Evolutionary conservation across 2,888 invertebrate species (phyloP).

Genomic region (Choreutis nemorana): DNA sequence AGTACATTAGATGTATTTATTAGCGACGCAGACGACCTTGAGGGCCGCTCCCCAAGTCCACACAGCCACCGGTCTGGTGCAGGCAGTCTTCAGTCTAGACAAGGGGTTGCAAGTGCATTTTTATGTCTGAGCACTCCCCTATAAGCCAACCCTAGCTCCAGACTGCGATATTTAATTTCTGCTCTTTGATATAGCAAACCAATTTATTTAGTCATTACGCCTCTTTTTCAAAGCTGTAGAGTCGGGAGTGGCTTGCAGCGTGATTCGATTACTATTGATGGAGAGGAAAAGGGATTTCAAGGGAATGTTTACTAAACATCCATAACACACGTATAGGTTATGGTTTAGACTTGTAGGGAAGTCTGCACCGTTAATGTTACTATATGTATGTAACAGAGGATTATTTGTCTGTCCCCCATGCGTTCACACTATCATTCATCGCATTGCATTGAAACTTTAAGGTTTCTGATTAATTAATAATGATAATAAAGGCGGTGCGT

Average conservation of each 20-base stretch:
- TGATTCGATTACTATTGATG: constrained; percentile 4
- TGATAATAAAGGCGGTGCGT: no score
- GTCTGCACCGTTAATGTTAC: no score
- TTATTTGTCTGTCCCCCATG: no score
- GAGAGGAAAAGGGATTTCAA: no score
- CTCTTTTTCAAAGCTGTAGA: background rate
- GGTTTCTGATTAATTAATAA: no score
- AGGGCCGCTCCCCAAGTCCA: constrained; percentile 16
- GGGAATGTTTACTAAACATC: no score
- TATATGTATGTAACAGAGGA: no score
- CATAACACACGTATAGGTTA: no score
- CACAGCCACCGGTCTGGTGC: no score
- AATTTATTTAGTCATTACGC: constrained; percentile 6
- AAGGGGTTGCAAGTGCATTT: constrained; percentile 60
- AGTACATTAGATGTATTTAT: background rate
- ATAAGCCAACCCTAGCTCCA: constrained; percentile 35
- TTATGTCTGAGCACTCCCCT: constrained; percentile 56
- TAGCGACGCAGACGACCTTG: constrained; percentile 22
- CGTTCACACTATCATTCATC: no score
- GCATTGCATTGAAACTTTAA: no score
- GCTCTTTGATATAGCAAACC: constrained; percentile 11
- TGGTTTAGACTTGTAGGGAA: no score
- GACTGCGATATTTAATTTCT: constrained; percentile 51
- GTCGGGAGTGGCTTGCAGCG: background rate
- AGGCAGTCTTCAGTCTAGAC: constrained; percentile 57